Evolutionary conservation across 2,113 vertebrate species (phyloP).

Genomic region (Nansenia antarctica): DNA sequence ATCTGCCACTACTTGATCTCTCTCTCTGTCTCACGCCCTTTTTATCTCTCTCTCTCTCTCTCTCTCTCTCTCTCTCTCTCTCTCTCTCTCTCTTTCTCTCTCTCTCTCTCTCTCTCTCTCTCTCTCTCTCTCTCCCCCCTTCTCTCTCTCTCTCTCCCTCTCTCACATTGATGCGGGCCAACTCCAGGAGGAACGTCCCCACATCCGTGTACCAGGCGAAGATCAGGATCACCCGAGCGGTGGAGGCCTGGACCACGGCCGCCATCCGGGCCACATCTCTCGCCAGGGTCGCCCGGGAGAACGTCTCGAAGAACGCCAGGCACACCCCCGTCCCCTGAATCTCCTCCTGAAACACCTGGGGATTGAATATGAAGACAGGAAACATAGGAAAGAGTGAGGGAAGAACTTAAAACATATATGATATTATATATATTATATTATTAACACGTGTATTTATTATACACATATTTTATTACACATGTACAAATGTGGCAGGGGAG

Average conservation of each 20-base stretch:
- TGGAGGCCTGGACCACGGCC: constrained; percentile 59
- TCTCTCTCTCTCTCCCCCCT: constrained; percentile 42
- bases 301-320: constrained; percentile 71
- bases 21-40: neutral
- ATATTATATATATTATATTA: no score
- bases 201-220: constrained; percentile 71
- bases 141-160: neutral
- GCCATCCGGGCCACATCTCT: constrained; percentile 62
- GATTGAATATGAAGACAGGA: neutral
- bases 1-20: neutral
- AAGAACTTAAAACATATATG: constrained; percentile 58
- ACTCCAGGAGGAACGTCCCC: constrained; percentile 63
- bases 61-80: no score
- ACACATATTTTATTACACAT: no score
- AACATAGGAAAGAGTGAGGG: neutral
- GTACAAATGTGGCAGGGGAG: no score
- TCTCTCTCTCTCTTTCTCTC: no score
- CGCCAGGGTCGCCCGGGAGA: constrained; percentile 56
- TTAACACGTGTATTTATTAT: no score
- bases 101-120: neutral
- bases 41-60: no score
- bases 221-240: constrained; percentile 70
- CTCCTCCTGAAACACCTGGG: constrained; percentile 67
- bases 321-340: constrained; percentile 60
- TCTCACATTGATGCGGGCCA: constrained; percentile 58